phyloP scores from a whole-genome alignment of 2,797 vertebrate species.

The Macroramphosus scolopax region DNA sequence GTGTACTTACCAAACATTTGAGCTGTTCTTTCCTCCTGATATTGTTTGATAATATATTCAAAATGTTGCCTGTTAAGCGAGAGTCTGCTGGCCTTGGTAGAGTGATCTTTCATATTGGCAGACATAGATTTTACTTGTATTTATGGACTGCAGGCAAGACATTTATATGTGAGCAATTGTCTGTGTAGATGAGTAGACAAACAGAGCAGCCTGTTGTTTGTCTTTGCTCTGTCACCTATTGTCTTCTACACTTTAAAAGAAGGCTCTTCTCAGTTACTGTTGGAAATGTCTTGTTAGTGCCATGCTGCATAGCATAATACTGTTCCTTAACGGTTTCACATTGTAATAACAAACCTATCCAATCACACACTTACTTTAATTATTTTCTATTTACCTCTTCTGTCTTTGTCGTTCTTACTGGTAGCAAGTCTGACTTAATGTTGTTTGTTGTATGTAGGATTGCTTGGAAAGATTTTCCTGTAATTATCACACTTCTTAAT shows the following conservation, averaged over 20 bases:
- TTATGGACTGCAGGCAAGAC: conserved; percentile 5
- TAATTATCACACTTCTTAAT: conserved; percentile 7
- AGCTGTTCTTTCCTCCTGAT: conserved; percentile 1
- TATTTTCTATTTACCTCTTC: too few species aligned
- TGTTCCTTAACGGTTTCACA: neutral
- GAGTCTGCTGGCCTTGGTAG: conserved; percentile 3
- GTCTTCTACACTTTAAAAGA: conserved; percentile 54
- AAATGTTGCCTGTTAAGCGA: conserved; percentile 3
- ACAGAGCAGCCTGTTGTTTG: conserved; percentile 42
- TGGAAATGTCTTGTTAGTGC: conserved; percentile 31
- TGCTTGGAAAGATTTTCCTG: conserved; percentile 4
- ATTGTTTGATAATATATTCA: conserved; percentile 8
- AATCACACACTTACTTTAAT: conserved; percentile 5
- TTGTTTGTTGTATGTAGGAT: neutral
- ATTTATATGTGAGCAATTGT: neutral
- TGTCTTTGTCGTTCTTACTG: too few species aligned
- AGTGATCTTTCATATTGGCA: conserved; percentile 3
- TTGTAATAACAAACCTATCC: conserved; percentile 1
- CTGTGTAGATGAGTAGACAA: conserved; percentile 19
- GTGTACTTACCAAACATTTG: conserved; percentile 9
- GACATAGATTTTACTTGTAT: conserved; percentile 8
- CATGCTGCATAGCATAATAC: conserved; percentile 17
- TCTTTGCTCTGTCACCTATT: conserved; percentile 55
- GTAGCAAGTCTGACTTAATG: neutral
- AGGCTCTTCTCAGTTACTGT: conserved; percentile 44